Evolutionary conservation across 2,888 invertebrate species (phyloP).

Genomic region (Bibio marci): DNA sequence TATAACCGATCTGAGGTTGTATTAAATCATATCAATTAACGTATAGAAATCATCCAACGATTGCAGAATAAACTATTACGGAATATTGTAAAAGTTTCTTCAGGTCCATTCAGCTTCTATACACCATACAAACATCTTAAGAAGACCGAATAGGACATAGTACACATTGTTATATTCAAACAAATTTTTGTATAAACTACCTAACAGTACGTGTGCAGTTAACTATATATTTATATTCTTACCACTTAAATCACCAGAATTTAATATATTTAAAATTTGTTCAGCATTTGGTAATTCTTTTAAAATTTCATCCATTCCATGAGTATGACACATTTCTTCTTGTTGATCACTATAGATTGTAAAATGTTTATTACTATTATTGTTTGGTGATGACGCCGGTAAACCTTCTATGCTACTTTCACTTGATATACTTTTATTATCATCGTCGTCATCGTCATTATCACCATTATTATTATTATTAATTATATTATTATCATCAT

Average conservation of each 20-base stretch:
- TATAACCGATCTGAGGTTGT: too few relatives aligned
- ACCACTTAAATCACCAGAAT: slow-evolving; percentile 20
- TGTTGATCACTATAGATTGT: slow-evolving; percentile 19
- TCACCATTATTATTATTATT: slow-evolving; percentile 1
- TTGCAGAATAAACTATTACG: too few relatives aligned
- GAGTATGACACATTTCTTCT: slow-evolving; percentile 23
- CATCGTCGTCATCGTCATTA: slow-evolving; percentile 17
- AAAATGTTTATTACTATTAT: neutral
- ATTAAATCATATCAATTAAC: too few relatives aligned
- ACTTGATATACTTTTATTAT: slow-evolving; percentile 26
- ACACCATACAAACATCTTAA: too few relatives aligned
- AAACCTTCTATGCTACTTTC: slow-evolving; percentile 24
- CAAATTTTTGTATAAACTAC: too few relatives aligned
- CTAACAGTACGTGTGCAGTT: too few relatives aligned
- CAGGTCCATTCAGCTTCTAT: too few relatives aligned
- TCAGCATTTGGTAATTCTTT: slow-evolving; percentile 16
- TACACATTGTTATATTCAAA: too few relatives aligned
- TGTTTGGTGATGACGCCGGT: slow-evolving; percentile 18
- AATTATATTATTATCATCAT: neutral
- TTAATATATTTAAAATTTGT: slow-evolving; percentile 19
- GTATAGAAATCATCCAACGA: too few relatives aligned
- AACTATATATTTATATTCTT: too few relatives aligned
- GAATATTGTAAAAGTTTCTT: too few relatives aligned
- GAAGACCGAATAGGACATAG: too few relatives aligned
- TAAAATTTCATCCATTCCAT: slow-evolving; percentile 23